A percentile compares a stretch with the other conserved stretches of the same genome.
Conservation (phyloP, 2,888 invertebrate genomes). For the Tyria jacobaeae region DNA sequence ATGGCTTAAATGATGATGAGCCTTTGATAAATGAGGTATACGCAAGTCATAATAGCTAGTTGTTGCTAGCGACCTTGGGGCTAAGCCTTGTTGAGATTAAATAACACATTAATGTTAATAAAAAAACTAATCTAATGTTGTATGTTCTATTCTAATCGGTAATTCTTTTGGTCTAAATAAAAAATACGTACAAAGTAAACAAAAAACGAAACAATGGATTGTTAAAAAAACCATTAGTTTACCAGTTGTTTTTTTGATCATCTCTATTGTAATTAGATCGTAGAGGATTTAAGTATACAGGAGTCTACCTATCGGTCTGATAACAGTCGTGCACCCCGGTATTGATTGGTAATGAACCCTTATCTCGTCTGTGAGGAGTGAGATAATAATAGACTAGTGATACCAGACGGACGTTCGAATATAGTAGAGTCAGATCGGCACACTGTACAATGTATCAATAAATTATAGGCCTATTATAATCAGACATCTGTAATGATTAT, state of each 20-base stretch:
- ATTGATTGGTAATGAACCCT: conserved; percentile 14
- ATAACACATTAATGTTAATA: too few relatives aligned
- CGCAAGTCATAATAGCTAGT: too few relatives aligned
- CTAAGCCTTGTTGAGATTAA: too few relatives aligned
- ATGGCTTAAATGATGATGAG: not conserved
- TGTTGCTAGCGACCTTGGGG: too few relatives aligned
- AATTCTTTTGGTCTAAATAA: too few relatives aligned
- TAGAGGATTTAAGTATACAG: too few relatives aligned
- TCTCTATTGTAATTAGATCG: conserved; percentile 1
- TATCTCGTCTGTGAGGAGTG: conserved; percentile 12
- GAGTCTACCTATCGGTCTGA: not conserved
- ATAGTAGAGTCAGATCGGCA: not conserved
- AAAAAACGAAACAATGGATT: not conserved
- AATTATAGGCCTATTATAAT: not conserved
- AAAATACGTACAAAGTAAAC: too few relatives aligned
- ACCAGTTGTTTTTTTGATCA: not conserved
- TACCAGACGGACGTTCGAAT: not conserved
- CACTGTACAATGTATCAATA: not conserved
- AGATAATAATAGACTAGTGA: conserved; percentile 13
- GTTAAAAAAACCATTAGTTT: not conserved
- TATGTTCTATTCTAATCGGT: too few relatives aligned
- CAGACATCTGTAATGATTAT: too few relatives aligned
- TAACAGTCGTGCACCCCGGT: not conserved
- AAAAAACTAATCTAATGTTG: too few relatives aligned
- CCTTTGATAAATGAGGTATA: not conserved